Conservation (phyloP, 1,140 invertebrate genomes). For the Elysia chlorotica region DNA sequence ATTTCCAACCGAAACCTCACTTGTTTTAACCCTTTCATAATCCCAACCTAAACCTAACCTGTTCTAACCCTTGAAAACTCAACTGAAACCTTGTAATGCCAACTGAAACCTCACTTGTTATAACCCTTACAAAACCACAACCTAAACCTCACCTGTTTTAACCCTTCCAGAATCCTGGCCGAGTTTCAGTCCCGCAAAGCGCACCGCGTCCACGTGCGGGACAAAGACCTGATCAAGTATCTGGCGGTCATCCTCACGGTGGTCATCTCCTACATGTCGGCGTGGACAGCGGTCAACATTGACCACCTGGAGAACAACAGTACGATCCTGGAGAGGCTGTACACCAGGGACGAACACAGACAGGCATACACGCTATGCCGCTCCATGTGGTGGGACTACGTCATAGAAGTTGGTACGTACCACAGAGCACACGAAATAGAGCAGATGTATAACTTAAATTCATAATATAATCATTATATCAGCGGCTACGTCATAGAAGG, state of each 20-base stretch:
- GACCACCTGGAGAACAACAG: constrained; percentile 52
- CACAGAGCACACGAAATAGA: no score
- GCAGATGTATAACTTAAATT: no score
- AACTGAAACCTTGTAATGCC: not conserved
- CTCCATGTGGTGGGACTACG: constrained; percentile 86
- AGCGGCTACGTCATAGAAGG: no score
- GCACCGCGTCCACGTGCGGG: constrained; percentile 82
- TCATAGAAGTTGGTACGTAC: no score
- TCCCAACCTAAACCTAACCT: not conserved
- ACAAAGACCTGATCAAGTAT: constrained; percentile 84
- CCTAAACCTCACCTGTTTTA: not conserved
- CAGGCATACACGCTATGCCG: constrained; percentile 72
- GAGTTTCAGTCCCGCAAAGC: constrained; percentile 84
- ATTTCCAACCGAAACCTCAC: not conserved
- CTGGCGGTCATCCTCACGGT: constrained; percentile 76
- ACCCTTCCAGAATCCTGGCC: constrained; percentile 63
- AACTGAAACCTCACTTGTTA: no score
- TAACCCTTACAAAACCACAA: no score
- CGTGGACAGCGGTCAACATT: constrained; percentile 75
- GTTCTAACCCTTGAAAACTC: not conserved
- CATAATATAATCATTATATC: no score
- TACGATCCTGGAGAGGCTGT: constrained; percentile 61
- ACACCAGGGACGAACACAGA: constrained; percentile 61
- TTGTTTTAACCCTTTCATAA: not conserved
- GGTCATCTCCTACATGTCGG: constrained; percentile 81